Evolutionary conservation across 2,888 invertebrate species (phyloP).

Genomic region (Aleiodes leptofemur): DNA sequence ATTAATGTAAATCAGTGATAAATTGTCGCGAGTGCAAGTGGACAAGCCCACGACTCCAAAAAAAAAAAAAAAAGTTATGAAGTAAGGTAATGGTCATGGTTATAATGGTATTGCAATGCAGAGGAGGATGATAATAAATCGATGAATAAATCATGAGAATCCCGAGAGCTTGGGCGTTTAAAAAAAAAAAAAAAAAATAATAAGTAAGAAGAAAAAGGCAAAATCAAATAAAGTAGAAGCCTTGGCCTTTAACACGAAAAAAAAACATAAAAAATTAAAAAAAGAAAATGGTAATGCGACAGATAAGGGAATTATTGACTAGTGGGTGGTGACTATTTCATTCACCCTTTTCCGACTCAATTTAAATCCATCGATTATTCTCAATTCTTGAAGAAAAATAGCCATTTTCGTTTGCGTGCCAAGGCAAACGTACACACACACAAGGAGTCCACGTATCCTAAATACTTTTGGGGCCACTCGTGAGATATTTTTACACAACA

Average conservation of each 20-base stretch:
- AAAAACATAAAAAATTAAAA: too few relatives aligned
- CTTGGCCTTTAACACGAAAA: slow-evolving; percentile 20
- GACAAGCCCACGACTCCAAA: too few relatives aligned
- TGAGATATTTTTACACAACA: slow-evolving; percentile 41
- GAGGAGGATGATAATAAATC: slow-evolving; percentile 42
- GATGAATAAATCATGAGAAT: slow-evolving; percentile 42
- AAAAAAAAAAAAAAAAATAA: background rate
- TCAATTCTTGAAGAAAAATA: background rate
- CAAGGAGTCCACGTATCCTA: slow-evolving; percentile 27
- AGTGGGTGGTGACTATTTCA: slow-evolving; percentile 18
- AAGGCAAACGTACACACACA: background rate
- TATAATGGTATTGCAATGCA: slow-evolving; percentile 28
- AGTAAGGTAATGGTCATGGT: slow-evolving; percentile 33
- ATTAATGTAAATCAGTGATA: too few relatives aligned
- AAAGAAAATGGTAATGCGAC: background rate
- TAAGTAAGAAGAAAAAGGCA: too few relatives aligned
- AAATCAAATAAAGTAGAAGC: slow-evolving; percentile 13
- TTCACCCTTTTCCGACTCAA: background rate
- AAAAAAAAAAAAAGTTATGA: background rate
- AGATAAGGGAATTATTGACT: background rate
- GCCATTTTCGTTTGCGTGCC: background rate
- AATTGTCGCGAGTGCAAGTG: too few relatives aligned
- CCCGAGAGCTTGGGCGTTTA: slow-evolving; percentile 7
- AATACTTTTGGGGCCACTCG: slow-evolving; percentile 37
- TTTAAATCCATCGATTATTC: background rate